A percentile compares a stretch with the other conserved stretches of the same genome.
These are phyloP conservation scores for Ceratina japonica DNA, from an alignment of 1,140 invertebrate genomes.

Conservation along the genomic window DNA sequence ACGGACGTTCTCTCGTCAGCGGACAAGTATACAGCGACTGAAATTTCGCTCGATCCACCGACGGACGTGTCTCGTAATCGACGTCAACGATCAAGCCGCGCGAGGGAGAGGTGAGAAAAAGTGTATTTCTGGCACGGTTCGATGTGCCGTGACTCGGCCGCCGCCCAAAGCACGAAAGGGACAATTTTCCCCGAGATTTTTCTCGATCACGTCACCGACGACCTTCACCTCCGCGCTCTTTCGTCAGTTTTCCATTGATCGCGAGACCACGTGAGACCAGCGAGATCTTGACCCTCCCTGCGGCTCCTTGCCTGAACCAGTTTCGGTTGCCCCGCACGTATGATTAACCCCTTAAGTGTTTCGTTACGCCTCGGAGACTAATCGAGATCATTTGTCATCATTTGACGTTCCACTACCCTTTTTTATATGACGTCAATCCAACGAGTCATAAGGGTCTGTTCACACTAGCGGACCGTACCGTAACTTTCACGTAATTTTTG, in stretches of 20 bases:
- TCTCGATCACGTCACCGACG: background rate
- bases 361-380: background rate
- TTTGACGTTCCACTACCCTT: background rate
- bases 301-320: background rate
- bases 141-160: background rate
- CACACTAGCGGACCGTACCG: no score
- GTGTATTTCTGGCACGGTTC: constrained; percentile 5
- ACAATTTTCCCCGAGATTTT: constrained; percentile 16
- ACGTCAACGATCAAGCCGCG: constrained; percentile 1
- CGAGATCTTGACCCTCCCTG: constrained; percentile 21
- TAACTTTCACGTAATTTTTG: no score
- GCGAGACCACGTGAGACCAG: background rate
- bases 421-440: no score
- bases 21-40: background rate
- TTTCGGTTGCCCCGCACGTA: background rate
- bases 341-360: background rate
- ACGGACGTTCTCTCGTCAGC: constrained; percentile 18
- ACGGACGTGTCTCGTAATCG: background rate
- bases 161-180: background rate
- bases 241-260: constrained; percentile 15
- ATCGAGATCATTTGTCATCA: background rate
- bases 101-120: background rate
- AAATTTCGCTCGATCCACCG: constrained; percentile 4
- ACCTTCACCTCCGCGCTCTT: constrained; percentile 2
- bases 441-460: no score